phyloP scores from a whole-genome alignment of 2,113 vertebrate species.

The Fregetta grallaria region DNA sequence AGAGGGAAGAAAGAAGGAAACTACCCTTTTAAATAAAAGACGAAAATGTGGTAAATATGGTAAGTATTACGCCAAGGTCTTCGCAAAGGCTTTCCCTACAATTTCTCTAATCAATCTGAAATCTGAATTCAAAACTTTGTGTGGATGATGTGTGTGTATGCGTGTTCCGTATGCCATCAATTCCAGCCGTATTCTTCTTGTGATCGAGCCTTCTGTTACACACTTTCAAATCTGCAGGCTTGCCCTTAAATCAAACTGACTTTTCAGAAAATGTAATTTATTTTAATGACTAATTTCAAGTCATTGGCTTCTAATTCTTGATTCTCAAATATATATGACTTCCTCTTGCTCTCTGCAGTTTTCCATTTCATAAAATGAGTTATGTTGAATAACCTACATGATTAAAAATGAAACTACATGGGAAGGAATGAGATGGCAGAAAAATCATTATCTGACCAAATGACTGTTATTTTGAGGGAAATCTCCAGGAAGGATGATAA shows the following conservation, averaged over 20 bases:
- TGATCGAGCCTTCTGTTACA: slow-evolving; percentile 71
- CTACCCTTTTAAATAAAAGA: slow-evolving; percentile 81
- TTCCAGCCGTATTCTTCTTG: slow-evolving; percentile 37
- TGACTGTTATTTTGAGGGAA: slow-evolving; percentile 50
- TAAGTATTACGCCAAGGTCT: slow-evolving; percentile 67
- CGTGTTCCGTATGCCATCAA: slow-evolving; percentile 48
- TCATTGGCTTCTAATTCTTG: slow-evolving; percentile 49
- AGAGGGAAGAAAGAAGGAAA: slow-evolving; percentile 81
- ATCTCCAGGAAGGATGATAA: slow-evolving; percentile 6
- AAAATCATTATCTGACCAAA: slow-evolving; percentile 55
- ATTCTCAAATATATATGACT: slow-evolving; percentile 60
- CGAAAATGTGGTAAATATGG: slow-evolving; percentile 80
- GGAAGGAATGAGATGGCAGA: slow-evolving; percentile 36
- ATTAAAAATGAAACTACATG: slow-evolving; percentile 51
- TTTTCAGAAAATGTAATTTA: slow-evolving; percentile 36
- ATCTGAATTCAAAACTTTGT: slow-evolving; percentile 63
- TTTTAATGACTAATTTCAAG: slow-evolving; percentile 60
- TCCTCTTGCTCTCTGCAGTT: slow-evolving; percentile 65
- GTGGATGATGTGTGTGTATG: slow-evolving; percentile 5
- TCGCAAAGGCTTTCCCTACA: slow-evolving; percentile 60
- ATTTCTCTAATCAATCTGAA: slow-evolving; percentile 67
- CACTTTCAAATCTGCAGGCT: slow-evolving; percentile 62
- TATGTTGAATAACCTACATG: slow-evolving; percentile 49
- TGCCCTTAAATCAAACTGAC: slow-evolving; percentile 64
- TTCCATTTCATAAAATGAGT: slow-evolving; percentile 61